Evolutionary conservation across 2,888 invertebrate species (phyloP).

Genomic region (Conus canariensis): DNA sequence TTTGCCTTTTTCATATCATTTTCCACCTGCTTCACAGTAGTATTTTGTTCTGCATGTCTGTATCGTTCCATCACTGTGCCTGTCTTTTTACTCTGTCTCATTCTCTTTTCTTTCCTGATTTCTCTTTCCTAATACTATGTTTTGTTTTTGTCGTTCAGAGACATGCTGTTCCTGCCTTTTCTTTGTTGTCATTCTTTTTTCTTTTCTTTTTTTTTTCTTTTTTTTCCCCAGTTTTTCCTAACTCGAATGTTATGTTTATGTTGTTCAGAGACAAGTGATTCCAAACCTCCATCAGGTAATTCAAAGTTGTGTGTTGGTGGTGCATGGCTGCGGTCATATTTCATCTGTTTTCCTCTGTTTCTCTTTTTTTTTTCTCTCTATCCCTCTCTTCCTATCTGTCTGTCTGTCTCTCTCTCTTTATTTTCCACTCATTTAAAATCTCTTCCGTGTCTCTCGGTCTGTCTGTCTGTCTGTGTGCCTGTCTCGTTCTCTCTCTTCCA

Average conservation of each 20-base stretch:
- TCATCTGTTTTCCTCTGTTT: not conserved
- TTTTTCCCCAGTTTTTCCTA: not conserved
- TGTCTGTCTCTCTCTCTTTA: too few relatives aligned
- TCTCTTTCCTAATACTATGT: too few relatives aligned
- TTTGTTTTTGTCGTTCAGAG: too few relatives aligned
- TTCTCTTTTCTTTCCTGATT: too few relatives aligned
- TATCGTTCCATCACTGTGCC: not conserved
- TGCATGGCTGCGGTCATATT: not conserved
- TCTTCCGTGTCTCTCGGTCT: not conserved
- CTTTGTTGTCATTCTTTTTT: not conserved
- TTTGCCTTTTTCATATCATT: not conserved
- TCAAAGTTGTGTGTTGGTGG: not conserved
- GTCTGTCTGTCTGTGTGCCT: not conserved
- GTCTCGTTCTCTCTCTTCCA: too few relatives aligned
- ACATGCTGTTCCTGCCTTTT: not conserved
- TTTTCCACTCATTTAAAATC: too few relatives aligned
- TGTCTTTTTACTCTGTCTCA: too few relatives aligned
- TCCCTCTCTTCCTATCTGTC: not conserved
- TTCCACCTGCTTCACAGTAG: not conserved
- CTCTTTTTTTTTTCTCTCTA: not conserved
- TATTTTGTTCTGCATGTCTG: not conserved
- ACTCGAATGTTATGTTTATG: not conserved
- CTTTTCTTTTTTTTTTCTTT: not conserved
- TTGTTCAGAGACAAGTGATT: slow-evolving; percentile 24
- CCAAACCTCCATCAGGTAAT: slow-evolving; percentile 35